A percentile compares a stretch with the other conserved stretches of the same genome.
phyloP scores from a whole-genome alignment of 2,888 invertebrate species.

The Polymixis lichenea region DNA sequence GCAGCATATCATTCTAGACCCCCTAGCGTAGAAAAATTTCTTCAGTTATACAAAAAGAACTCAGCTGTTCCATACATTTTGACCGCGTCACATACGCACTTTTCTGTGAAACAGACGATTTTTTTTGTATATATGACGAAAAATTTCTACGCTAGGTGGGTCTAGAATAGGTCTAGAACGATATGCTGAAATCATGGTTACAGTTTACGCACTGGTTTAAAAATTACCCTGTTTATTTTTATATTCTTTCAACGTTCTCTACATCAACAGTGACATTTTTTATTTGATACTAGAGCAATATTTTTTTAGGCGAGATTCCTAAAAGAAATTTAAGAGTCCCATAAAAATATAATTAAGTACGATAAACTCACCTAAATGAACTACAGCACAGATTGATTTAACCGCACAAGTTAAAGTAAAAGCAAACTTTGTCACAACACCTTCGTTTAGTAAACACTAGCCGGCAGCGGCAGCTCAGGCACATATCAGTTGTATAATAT shows the following conservation, averaged over 20 bases:
- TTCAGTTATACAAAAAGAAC: too few relatives aligned
- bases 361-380: conserved; percentile 58
- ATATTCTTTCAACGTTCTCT: conserved; percentile 21
- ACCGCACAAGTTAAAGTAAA: conserved; percentile 77
- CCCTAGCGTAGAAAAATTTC: too few relatives aligned
- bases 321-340: background rate
- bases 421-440: conserved; percentile 80
- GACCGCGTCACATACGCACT: too few relatives aligned
- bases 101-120: too few relatives aligned
- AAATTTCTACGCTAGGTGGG: too few relatives aligned
- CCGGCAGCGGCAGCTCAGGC: conserved; percentile 72
- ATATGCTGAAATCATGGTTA: too few relatives aligned
- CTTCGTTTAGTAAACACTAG: conserved; percentile 82
- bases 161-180: too few relatives aligned
- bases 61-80: too few relatives aligned
- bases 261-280: conserved; percentile 10
- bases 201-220: too few relatives aligned
- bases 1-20: too few relatives aligned
- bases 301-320: background rate
- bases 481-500: conserved; percentile 81
- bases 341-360: conserved; percentile 6
- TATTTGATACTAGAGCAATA: conserved; percentile 18
- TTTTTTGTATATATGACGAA: too few relatives aligned
- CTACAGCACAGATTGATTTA: conserved; percentile 61
- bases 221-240: conserved; percentile 34